These are phyloP conservation scores for Verasper variegatus DNA, from an alignment of 2,113 vertebrate genomes.

Conservation along the genomic window DNA sequence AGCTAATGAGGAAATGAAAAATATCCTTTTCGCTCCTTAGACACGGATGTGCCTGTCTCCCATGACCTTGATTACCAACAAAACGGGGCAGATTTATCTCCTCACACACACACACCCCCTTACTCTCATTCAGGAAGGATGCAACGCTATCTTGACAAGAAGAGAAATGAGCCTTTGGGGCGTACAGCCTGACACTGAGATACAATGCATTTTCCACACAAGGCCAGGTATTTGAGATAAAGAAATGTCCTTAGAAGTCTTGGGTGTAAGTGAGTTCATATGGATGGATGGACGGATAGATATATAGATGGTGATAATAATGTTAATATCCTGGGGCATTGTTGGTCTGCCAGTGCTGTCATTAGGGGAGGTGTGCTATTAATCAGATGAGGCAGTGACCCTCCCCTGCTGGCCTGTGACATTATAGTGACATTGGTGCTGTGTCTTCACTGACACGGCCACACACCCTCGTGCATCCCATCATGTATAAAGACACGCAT, in stretches of 20 bases:
- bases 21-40: constrained; percentile 35
- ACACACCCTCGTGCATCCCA: neutral
- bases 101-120: constrained; percentile 36
- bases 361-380: constrained; percentile 65
- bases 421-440: constrained; percentile 65
- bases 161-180: constrained; percentile 61
- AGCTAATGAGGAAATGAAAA: constrained; percentile 64
- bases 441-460: constrained; percentile 50
- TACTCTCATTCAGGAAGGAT: constrained; percentile 36
- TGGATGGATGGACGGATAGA: constrained; percentile 28
- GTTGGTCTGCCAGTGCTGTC: constrained; percentile 59
- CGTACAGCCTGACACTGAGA: constrained; percentile 57
- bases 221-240: constrained; percentile 47
- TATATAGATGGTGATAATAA: constrained; percentile 60
- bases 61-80: constrained; percentile 70
- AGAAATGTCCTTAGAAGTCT: constrained; percentile 19
- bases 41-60: constrained; percentile 34
- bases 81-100: constrained; percentile 66
- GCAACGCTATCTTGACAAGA: constrained; percentile 68
- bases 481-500: neutral
- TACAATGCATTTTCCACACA: constrained; percentile 26
- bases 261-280: neutral
- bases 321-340: constrained; percentile 62
- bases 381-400: constrained; percentile 69
- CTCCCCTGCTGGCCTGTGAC: constrained; percentile 39